phyloP scores from a whole-genome alignment of 2,113 vertebrate genomes.

The Polyodon spathula region DNA sequence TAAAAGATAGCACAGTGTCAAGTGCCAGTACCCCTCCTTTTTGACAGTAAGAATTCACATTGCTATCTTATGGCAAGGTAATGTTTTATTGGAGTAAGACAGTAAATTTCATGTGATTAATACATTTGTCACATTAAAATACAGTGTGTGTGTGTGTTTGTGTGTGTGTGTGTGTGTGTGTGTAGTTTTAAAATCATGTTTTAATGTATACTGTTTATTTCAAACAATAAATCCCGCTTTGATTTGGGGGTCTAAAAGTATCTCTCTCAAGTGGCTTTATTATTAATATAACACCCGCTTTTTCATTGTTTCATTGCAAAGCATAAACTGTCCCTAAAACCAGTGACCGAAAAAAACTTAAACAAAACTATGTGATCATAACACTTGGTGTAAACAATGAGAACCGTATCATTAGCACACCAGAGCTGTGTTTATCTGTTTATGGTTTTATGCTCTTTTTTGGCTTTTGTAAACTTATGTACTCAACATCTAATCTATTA shows the following conservation, averaged over 20 bases:
- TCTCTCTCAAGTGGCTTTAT: too few relatives aligned
- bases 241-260: too few relatives aligned
- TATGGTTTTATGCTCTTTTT: not conserved
- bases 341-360: slow-evolving; percentile 5
- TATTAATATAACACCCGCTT: not conserved
- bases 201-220: too few relatives aligned
- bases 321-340: not conserved
- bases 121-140: too few relatives aligned
- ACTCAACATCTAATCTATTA: slow-evolving; percentile 15
- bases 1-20: not conserved
- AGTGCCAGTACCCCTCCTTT: not conserved
- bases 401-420: not conserved
- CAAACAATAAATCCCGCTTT: too few relatives aligned
- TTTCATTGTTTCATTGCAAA: not conserved
- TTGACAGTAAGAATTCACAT: not conserved
- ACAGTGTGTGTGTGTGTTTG: too few relatives aligned
- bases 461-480: not conserved
- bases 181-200: too few relatives aligned
- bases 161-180: too few relatives aligned
- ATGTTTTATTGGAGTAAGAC: not conserved
- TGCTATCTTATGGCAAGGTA: not conserved
- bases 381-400: not conserved
- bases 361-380: not conserved
- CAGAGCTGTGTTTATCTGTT: not conserved
- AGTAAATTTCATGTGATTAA: not conserved